phyloP scores from a whole-genome alignment of 1,140 invertebrate species.

The Agraylea sexmaculata region DNA sequence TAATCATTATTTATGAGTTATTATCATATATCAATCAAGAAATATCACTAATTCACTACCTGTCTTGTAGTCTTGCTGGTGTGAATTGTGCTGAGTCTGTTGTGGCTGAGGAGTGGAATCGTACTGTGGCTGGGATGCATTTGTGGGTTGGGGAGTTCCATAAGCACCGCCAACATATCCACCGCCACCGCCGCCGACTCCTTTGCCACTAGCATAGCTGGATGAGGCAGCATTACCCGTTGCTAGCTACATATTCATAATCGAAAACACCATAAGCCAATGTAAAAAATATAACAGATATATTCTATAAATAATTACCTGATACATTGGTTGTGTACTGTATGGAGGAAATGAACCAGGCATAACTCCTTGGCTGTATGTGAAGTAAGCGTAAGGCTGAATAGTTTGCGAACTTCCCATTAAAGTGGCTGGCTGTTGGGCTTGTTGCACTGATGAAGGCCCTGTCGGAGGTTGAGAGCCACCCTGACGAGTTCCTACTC shows the following conservation, averaged over 20 bases:
- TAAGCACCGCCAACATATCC: constrained; percentile 12
- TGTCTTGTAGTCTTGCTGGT: constrained; percentile 19
- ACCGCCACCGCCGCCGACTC: constrained; percentile 15
- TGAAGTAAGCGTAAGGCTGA: constrained; percentile 54
- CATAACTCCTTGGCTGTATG: constrained; percentile 52
- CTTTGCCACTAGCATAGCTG: constrained; percentile 16
- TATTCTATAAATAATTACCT: constrained; percentile 35
- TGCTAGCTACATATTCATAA: constrained; percentile 8
- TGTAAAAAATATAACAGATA: not conserved
- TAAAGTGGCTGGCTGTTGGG: constrained; percentile 39
- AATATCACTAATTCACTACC: constrained; percentile 9
- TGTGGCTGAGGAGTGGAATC: constrained; percentile 13
- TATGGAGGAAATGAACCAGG: constrained; percentile 57
- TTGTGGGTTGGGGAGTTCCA: constrained; percentile 14
- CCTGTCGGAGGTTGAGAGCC: too few species aligned
- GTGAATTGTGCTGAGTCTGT: constrained; percentile 11
- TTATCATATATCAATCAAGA: not conserved
- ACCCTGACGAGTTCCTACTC: constrained; percentile 21
- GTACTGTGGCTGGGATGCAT: constrained; percentile 9
- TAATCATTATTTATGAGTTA: not conserved
- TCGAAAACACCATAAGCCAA: not conserved
- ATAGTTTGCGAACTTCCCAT: constrained; percentile 38
- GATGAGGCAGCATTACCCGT: constrained; percentile 17
- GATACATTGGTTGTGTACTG: constrained; percentile 53
- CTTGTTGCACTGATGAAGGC: constrained; percentile 43